A percentile compares a stretch with the other conserved stretches of the same genome.
Evolutionary conservation across 64 coral and sea anemone species (phyloP).

Genomic region (Anthopleura sola): DNA sequence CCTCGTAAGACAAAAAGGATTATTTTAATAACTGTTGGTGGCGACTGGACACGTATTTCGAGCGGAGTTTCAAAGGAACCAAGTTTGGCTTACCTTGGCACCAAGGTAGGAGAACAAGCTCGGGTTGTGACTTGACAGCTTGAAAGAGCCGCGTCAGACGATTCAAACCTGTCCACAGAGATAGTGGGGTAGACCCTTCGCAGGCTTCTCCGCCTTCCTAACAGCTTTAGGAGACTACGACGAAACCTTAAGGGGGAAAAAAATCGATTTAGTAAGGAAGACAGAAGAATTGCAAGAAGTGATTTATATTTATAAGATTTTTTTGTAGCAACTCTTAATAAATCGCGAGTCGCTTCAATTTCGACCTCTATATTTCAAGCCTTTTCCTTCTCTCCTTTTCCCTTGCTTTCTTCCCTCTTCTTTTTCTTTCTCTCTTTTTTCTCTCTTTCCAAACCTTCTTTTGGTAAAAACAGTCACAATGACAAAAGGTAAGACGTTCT

Average conservation of each 20-base stretch:
- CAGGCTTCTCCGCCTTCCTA: background rate
- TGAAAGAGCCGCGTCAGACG: background rate
- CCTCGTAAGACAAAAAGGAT: no score
- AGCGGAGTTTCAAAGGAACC: no score
- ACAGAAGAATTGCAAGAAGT: background rate
- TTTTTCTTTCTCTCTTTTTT: background rate
- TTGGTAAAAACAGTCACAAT: background rate
- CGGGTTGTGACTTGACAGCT: background rate
- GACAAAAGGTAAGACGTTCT: background rate
- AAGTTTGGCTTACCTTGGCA: slow-evolving; percentile 16
- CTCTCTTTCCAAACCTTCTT: background rate
- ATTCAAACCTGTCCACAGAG: background rate
- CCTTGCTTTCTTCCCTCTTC: no score
- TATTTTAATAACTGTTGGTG: no score
- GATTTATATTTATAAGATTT: background rate
- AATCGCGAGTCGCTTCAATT: no score
- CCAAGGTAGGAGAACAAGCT: background rate
- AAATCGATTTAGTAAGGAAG: background rate
- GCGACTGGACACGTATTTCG: no score
- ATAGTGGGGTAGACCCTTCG: background rate
- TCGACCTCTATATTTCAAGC: no score
- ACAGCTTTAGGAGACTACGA: background rate
- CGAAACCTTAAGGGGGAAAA: background rate
- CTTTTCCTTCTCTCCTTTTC: no score
- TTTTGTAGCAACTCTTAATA: no score